A percentile compares a stretch with the other conserved stretches of the same genome.
Conservation (phyloP, 2,797 vertebrate species). For the Cottoperca gobio region DNA sequence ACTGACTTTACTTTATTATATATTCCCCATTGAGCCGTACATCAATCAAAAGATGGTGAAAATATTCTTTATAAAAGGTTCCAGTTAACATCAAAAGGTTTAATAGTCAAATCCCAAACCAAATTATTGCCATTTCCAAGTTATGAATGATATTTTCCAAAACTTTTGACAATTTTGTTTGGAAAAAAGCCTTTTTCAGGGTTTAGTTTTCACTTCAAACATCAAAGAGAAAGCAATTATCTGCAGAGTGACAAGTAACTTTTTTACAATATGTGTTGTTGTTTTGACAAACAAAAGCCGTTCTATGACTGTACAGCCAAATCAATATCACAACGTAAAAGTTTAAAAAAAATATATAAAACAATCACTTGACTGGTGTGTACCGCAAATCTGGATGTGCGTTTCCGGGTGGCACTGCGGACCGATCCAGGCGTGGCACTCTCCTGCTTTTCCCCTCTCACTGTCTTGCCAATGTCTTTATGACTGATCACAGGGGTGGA, state of each 20-base stretch:
- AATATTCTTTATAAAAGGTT: not conserved
- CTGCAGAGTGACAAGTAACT: not conserved
- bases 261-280: not conserved
- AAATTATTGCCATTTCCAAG: not conserved
- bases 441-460: constrained; percentile 84
- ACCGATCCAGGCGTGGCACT: constrained; percentile 89
- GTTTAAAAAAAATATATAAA: no score
- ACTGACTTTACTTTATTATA: not conserved
- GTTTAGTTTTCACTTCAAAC: not conserved
- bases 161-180: not conserved
- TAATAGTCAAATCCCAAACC: not conserved
- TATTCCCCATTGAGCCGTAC: not conserved
- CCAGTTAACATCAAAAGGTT: not conserved
- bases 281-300: not conserved
- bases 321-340: not conserved
- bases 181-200: not conserved
- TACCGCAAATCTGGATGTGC: constrained; percentile 91
- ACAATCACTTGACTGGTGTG: not conserved
- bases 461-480: constrained; percentile 87
- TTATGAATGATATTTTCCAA: not conserved
- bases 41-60: not conserved
- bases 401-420: constrained; percentile 89
- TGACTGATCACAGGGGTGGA: constrained; percentile 94
- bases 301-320: not conserved
- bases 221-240: not conserved